phyloP scores from a whole-genome alignment of 2,888 invertebrate species.

The Drosophila eohydei region DNA sequence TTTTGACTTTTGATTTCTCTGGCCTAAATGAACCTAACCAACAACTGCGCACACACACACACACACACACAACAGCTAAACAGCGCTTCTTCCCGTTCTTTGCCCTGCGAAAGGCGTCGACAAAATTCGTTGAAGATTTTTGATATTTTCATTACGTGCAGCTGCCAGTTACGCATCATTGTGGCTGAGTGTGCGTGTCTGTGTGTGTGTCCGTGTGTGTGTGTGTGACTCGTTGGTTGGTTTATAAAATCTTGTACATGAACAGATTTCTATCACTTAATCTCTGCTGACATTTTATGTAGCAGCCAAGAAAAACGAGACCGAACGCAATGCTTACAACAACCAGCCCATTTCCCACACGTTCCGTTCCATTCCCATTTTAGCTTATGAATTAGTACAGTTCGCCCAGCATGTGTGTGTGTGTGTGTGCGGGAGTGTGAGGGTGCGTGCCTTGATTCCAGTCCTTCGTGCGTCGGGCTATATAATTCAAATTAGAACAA shows the following conservation, averaged over 20 bases:
- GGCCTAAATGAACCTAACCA: constrained; percentile 73
- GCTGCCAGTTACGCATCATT: constrained; percentile 56
- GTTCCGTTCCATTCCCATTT: constrained; percentile 8
- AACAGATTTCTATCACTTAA: constrained; percentile 68
- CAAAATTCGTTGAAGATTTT: constrained; percentile 74
- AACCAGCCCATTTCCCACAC: constrained; percentile 19
- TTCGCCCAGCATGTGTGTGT: constrained; percentile 4
- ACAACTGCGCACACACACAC: constrained; percentile 21
- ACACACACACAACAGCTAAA: constrained; percentile 39
- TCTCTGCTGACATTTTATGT: constrained; percentile 74
- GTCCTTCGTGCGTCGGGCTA: constrained; percentile 34
- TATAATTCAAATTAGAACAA: constrained; percentile 56
- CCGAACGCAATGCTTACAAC: constrained; percentile 22
- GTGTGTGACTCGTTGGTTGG: constrained; percentile 21
- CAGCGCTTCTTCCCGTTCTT: constrained; percentile 18
- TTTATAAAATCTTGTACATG: constrained; percentile 65
- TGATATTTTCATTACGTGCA: constrained; percentile 81
- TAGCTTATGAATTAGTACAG: constrained; percentile 25
- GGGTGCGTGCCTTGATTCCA: constrained; percentile 19
- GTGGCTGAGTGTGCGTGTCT: constrained; percentile 12
- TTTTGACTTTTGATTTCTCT: constrained; percentile 78
- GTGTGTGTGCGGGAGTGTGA: constrained; percentile 13
- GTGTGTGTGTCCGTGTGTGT: constrained; percentile 11
- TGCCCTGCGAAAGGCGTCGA: constrained; percentile 48
- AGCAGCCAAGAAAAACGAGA: constrained; percentile 39